Evolutionary conservation across 1,140 invertebrate species (phyloP), one percentile per base, ranked within the genome.

Genomic region (Musca domestica): DNA sequence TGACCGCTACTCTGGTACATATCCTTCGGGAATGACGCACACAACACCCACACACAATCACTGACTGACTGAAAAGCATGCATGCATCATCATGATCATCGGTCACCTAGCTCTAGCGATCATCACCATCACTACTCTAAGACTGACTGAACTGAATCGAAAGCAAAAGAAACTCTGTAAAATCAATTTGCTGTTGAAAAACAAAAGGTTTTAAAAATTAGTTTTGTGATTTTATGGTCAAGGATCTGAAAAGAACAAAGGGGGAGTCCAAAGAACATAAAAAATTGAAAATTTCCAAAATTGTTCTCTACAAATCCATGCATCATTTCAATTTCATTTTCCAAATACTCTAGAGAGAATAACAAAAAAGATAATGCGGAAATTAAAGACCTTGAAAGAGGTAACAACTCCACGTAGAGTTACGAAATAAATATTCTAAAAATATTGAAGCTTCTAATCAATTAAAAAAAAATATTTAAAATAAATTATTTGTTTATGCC

Each of bases 261-360:
- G 14, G 14, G 14, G 27, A 56, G 15, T 1, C 14, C 10, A 56
- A 56, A 22, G 20, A 14, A 56, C 25, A 27, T 23, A 15, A 15
- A 27, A 56, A 30, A n/a, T 56, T n/a, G 12, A 14, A 22, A 7
- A 7, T 41, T 41, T 17, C 12, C 7, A 61, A 34, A 41, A 61
- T 34, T 61, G 56, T 61, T 61, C 56, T 61, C 41, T 61, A 34
- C 34, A 61, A 34, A 61, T 58, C 56, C 56, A 61, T 61, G 5
- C 15, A 34, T n/a, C 19, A 19, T 61, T 34, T n/a, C n/a, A n/a
- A n/a, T 61, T 61, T 61, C 6, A 23, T 25, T 54, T 25, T 2
- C 3, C 20, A 54, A 49, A 54, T 54, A 1, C 14, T 54, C 23
- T 23, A 23, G 15, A 54, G 4, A 23, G 2, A 23, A 54, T 10